Evolutionary conservation across 2,888 invertebrate genomes (phyloP), one percentile per base, ranked within the genome.

Genomic region (Drosophila suboccidentalis): DNA sequence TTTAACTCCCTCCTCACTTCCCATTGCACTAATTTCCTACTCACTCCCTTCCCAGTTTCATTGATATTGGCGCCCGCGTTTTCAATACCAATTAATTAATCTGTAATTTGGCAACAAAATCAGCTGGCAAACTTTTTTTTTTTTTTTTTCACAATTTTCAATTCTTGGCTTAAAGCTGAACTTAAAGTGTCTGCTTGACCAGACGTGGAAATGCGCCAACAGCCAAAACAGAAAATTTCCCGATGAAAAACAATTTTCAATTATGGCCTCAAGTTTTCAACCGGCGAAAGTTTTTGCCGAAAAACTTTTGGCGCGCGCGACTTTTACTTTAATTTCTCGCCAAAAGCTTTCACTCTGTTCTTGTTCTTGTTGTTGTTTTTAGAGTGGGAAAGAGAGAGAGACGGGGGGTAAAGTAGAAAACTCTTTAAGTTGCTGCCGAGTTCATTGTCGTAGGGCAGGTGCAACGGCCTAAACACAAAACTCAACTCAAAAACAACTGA

Each of bases 31-130:
- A 69, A 49, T 54, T 47, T 26, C 19, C 36, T 9, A 8, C 6
- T 26, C 22, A 11, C 13, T 15, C 10, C 43, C 41, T 4, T 4
- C 10, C 15, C 0, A 17, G 19, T 13, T 11, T 19, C 41, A 78
- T 77, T 75, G 78, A 72, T 76, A 83, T 80, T 72, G 75, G 54
- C 69, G 55, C 29, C 36, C 36, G 65, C 69, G 61, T 71, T 76
- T 73, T 73, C 73, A 75, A 69, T 82, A 81, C 81, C 89, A 90
- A 90, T 90, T 90, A 90, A 90, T 88, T 88, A 90, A 88, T 88
- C 86, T 81, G 60, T 47, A 54, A 59, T 64, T 59, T 66, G 46
- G 39, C 50, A 53, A 32, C 43, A 26, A 32, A 41, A 41, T 22
- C 44, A 39, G 44, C 46, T 44, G 10, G 4, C 15, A 2, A 13